Evolutionary conservation across 2,888 invertebrate species (phyloP), one percentile per base, ranked within the genome.

Genomic region (Dasysyrphus albostriatus): DNA sequence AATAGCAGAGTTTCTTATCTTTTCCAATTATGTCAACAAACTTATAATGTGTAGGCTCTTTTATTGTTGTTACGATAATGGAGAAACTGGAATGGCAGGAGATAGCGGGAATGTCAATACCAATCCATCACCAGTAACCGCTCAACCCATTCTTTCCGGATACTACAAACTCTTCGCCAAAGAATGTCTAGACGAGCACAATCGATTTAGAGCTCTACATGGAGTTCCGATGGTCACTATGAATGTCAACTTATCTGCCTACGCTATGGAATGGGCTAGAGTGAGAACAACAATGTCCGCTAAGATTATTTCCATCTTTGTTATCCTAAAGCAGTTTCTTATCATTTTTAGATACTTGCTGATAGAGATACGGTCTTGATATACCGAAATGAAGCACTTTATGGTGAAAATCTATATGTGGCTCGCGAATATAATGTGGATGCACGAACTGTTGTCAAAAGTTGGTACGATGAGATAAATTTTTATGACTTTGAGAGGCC

Each of bases 371-470:
- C 61, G 16, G 51, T 81, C 5, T 34, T 97, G 89, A 95, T 96
- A 84, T 97, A 97, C 90, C 94, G 97, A 56, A 95, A 95, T 14
- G 95, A 96, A 89, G 95, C 95, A 75, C 95, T 96, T 54, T 96
- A 97, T 89, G 97, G 97, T 0, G 97, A 98, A 91, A 98, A 97
- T 90, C 95, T 98, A 87, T 97, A 95, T 91, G 95, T 95, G 88
- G 95, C 95, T 88, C 96, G 95, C 94, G 96, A 96, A 67, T 95
- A 95, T 2, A 70, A 93, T 39, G 94, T 97, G 5, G 93, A 94
- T 34, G 97, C 96, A 2, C 94, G 94, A 63, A 95, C 95, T 85
- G 95, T 97, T 0, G 97, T 97, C 0, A 95, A 95, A 47, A 95
- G 95, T 91, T 98, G 98, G 98, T 97, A 95, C 89, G 94, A 94